A percentile compares a stretch with the other conserved stretches of the same genome.
These are phyloP conservation scores for Pachypeltis micranthus DNA, from an alignment of 1,140 invertebrate genomes.

Conservation along the genomic window DNA sequence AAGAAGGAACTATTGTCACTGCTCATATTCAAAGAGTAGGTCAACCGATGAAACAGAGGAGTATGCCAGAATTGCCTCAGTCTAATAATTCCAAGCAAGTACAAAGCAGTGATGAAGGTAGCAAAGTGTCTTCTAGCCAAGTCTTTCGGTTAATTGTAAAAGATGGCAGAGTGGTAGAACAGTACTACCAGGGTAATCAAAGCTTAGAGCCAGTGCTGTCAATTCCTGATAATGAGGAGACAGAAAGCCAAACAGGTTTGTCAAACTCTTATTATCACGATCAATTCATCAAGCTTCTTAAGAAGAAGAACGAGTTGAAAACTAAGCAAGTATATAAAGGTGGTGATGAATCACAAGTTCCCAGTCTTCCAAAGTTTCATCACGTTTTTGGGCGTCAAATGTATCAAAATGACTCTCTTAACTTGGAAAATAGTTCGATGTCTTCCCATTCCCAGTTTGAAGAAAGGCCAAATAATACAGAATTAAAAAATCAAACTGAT, in stretches of 20 bases:
- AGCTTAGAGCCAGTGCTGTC: constrained; percentile 9
- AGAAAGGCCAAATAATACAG: background rate
- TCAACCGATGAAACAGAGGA: constrained; percentile 29
- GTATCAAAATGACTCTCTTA: constrained; percentile 24
- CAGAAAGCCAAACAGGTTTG: background rate
- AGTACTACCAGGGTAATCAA: constrained; percentile 15
- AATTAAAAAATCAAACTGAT: background rate
- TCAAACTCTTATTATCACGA: constrained; percentile 7
- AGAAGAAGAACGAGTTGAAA: constrained; percentile 18
- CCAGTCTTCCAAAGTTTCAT: constrained; percentile 57
- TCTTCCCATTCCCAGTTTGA: constrained; percentile 13
- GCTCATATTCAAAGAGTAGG: constrained; percentile 38
- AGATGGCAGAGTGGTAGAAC: constrained; percentile 18
- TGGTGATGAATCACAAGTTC: constrained; percentile 20
- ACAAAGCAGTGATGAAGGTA: background rate
- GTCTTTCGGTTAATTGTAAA: constrained; percentile 19
- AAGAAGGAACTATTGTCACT: constrained; percentile 28
- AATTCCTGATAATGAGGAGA: constrained; percentile 5
- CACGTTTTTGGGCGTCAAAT: constrained; percentile 60
- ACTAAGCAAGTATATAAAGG: constrained; percentile 17
- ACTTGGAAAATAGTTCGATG: constrained; percentile 1
- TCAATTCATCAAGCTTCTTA: constrained; percentile 15
- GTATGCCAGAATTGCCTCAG: background rate
- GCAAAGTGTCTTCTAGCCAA: constrained; percentile 3
- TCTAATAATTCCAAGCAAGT: background rate